A percentile compares a stretch with the other conserved stretches of the same genome.
These are phyloP conservation scores for Phrynocephalus guinanensis DNA, from an alignment of 2,797 vertebrate species.

Conservation along the genomic window DNA sequence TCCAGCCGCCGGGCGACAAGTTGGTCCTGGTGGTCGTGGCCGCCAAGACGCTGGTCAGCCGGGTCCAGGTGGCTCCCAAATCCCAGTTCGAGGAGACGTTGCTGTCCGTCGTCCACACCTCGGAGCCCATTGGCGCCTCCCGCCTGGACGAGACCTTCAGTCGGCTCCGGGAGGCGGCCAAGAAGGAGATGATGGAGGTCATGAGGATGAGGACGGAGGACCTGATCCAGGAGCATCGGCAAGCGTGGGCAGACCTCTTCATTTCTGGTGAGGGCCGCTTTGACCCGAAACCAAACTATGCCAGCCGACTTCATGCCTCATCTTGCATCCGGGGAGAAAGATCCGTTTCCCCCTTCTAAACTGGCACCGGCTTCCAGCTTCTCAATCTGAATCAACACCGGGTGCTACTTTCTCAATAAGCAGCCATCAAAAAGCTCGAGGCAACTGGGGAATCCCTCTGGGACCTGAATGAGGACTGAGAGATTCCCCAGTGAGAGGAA, in stretches of 20 bases:
- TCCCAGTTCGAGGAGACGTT: conserved; percentile 86
- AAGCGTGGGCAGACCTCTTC: conserved; percentile 90
- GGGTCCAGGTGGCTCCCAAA: conserved; percentile 86
- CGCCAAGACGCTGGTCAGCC: conserved; percentile 82
- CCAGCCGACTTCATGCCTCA: too few species aligned
- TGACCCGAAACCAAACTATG: neutral
- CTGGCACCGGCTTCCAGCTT: too few species aligned
- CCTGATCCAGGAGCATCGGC: conserved; percentile 87
- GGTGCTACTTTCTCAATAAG: too few species aligned
- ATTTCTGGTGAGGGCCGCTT: conserved; percentile 84
- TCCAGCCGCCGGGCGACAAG: conserved; percentile 76
- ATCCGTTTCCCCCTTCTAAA: neutral
- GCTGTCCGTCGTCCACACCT: conserved; percentile 88
- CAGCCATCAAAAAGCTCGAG: too few species aligned
- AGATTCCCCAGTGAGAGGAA: too few species aligned
- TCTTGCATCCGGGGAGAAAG: neutral
- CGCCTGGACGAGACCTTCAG: conserved; percentile 85
- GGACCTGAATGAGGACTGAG: too few species aligned
- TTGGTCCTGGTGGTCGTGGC: conserved; percentile 88
- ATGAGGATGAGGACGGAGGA: conserved; percentile 83
- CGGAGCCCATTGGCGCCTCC: conserved; percentile 80
- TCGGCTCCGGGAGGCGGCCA: conserved; percentile 83
- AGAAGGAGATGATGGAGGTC: conserved; percentile 89
- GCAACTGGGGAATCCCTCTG: too few species aligned
- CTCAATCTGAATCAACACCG: too few species aligned